A percentile compares a stretch with the other conserved stretches of the same genome.
These are phyloP conservation scores for Amorpha juglandis DNA, from an alignment of 2,888 invertebrate genomes.

Conservation along the genomic window DNA sequence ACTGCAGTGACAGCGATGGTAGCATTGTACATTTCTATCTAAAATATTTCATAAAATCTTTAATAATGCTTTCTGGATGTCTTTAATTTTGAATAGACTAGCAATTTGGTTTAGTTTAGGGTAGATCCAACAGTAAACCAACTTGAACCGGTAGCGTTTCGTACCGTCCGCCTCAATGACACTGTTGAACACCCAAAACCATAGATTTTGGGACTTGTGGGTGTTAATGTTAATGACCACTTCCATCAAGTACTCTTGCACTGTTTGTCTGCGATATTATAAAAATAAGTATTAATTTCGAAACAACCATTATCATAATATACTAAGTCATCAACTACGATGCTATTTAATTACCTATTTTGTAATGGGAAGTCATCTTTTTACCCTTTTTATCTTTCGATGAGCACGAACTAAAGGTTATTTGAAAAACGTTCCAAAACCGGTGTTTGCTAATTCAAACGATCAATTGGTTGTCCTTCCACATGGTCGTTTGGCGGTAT, in stretches of 20 bases:
- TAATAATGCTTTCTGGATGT: not conserved
- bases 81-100: not conserved
- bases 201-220: too few relatives aligned
- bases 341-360: not conserved
- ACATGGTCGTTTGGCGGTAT: constrained; percentile 10
- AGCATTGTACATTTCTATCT: not conserved
- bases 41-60: not conserved
- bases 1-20: too few relatives aligned
- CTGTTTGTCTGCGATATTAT: too few relatives aligned
- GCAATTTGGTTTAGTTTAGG: too few relatives aligned
- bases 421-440: constrained; percentile 13
- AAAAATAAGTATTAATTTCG: too few relatives aligned
- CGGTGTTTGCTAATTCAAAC: not conserved
- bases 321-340: not conserved
- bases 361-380: not conserved
- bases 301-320: not conserved
- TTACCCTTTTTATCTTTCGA: constrained; percentile 1
- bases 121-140: too few relatives aligned
- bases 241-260: too few relatives aligned
- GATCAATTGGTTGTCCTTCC: constrained; percentile 10
- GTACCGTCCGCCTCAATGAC: too few relatives aligned
- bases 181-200: too few relatives aligned
- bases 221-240: too few relatives aligned
- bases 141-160: too few relatives aligned
- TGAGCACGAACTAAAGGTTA: constrained; percentile 16